phyloP scores from a whole-genome alignment of 2,888 invertebrate species.

The Drosophila prolongata region DNA sequence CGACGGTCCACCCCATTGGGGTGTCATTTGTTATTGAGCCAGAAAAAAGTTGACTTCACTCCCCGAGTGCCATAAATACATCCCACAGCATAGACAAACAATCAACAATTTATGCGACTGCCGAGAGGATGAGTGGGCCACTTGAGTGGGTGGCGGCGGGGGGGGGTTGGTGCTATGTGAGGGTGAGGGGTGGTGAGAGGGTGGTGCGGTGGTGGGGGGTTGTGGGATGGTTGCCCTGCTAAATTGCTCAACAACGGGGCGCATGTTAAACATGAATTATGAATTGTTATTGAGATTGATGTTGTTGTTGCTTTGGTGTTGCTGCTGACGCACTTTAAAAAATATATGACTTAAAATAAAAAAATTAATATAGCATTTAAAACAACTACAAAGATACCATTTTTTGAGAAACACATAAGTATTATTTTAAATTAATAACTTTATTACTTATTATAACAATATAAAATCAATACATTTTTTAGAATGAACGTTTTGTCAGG shows the following conservation, averaged over 20 bases:
- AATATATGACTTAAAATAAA: slow-evolving; percentile 2
- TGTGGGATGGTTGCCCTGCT: slow-evolving; percentile 40
- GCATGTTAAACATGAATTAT: slow-evolving; percentile 84
- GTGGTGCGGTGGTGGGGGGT: slow-evolving; percentile 23
- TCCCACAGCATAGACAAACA: slow-evolving; percentile 73
- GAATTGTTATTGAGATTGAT: slow-evolving; percentile 85
- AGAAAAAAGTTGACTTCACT: slow-evolving; percentile 64
- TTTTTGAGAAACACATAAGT: too few relatives aligned
- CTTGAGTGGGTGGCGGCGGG: slow-evolving; percentile 45
- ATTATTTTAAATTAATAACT: too few relatives aligned
- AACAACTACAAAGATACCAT: too few relatives aligned
- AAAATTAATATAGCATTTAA: background rate
- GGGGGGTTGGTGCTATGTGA: slow-evolving; percentile 3
- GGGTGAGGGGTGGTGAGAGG: background rate
- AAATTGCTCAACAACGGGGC: slow-evolving; percentile 64
- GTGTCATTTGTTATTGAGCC: slow-evolving; percentile 76
- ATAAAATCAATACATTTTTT: background rate
- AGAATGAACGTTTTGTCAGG: background rate
- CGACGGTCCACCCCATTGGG: slow-evolving; percentile 62
- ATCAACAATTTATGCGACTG: slow-evolving; percentile 81
- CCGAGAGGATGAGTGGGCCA: slow-evolving; percentile 40
- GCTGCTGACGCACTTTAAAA: slow-evolving; percentile 19
- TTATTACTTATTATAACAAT: background rate
- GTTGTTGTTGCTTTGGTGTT: slow-evolving; percentile 68
- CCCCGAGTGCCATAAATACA: slow-evolving; percentile 77